These are phyloP conservation scores for Palaemon carinicauda DNA, from an alignment of 1,140 invertebrate species.

Conservation along the genomic window DNA sequence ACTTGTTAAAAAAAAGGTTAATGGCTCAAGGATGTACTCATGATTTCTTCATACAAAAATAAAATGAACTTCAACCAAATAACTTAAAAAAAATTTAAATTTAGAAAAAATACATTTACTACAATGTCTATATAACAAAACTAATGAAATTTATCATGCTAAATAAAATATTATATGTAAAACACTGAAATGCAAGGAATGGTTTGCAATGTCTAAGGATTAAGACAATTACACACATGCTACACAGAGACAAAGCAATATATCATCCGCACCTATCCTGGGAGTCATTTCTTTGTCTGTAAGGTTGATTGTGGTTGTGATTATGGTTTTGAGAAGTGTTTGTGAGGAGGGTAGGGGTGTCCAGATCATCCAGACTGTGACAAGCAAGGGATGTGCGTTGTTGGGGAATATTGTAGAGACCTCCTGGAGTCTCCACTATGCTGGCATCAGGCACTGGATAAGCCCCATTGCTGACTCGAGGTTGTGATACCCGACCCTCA, in stretches of 20 bases:
- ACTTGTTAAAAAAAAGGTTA: neutral
- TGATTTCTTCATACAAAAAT: neutral
- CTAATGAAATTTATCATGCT: slow-evolving; percentile 10
- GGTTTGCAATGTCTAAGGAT: slow-evolving; percentile 18
- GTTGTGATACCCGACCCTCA: slow-evolving; percentile 36
- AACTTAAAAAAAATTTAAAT: neutral
- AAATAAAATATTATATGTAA: neutral
- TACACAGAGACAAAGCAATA: slow-evolving; percentile 19
- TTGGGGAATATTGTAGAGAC: slow-evolving; percentile 65
- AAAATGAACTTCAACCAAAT: neutral
- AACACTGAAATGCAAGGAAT: slow-evolving; percentile 26
- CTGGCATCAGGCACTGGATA: slow-evolving; percentile 44
- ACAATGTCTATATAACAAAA: slow-evolving; percentile 2
- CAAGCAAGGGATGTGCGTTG: slow-evolving; percentile 64
- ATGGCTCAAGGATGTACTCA: neutral
- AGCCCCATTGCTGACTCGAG: slow-evolving; percentile 29
- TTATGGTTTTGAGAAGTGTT: slow-evolving; percentile 29
- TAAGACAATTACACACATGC: slow-evolving; percentile 31
- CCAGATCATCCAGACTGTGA: slow-evolving; percentile 63
- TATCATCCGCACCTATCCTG: slow-evolving; percentile 57
- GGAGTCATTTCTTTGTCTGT: slow-evolving; percentile 54
- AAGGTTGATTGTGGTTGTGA: slow-evolving; percentile 56
- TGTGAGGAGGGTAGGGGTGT: slow-evolving; percentile 47
- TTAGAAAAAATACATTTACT: neutral
- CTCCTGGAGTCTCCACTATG: slow-evolving; percentile 60